These are phyloP conservation scores for Brachionus koreanus DNA, from an alignment of 1,140 invertebrate species.

Conservation along the genomic window DNA sequence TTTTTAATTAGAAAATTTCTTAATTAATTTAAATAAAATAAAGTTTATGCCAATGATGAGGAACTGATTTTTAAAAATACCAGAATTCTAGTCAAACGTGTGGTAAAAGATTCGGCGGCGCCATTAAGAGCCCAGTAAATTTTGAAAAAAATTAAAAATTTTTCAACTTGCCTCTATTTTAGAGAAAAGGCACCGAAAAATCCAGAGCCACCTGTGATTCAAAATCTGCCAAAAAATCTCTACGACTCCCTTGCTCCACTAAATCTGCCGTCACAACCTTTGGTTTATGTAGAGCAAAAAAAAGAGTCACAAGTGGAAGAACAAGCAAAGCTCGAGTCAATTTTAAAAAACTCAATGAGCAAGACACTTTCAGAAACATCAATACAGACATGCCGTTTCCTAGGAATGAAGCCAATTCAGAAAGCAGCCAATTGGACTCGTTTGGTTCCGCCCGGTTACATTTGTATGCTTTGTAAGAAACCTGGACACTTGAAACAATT, in stretches of 20 bases:
- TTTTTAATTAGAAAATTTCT: neutral
- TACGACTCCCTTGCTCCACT: slow-evolving; percentile 12
- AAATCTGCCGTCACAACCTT: slow-evolving; percentile 2
- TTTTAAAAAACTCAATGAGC: slow-evolving; percentile 30
- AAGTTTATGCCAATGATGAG: neutral
- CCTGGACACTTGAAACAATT: slow-evolving; percentile 31
- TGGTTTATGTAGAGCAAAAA: slow-evolving; percentile 2
- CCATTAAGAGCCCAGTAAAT: slow-evolving; percentile 19
- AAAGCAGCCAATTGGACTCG: neutral
- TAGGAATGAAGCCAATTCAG: neutral
- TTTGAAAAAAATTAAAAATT: neutral
- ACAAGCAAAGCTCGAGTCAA: slow-evolving; percentile 30
- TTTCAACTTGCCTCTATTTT: neutral
- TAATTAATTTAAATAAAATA: neutral
- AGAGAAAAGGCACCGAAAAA: neutral
- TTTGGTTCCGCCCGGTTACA: neutral
- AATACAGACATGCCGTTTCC: neutral
- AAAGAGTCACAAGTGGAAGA: neutral
- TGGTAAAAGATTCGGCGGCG: slow-evolving; percentile 1
- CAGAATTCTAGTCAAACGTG: slow-evolving; percentile 23
- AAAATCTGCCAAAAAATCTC: neutral
- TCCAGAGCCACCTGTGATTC: neutral
- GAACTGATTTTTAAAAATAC: slow-evolving; percentile 19
- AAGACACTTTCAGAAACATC: neutral
- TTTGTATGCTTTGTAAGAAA: neutral